Evolutionary conservation across 2,888 invertebrate species (phyloP).

Genomic region (Tineola bisselliella): DNA sequence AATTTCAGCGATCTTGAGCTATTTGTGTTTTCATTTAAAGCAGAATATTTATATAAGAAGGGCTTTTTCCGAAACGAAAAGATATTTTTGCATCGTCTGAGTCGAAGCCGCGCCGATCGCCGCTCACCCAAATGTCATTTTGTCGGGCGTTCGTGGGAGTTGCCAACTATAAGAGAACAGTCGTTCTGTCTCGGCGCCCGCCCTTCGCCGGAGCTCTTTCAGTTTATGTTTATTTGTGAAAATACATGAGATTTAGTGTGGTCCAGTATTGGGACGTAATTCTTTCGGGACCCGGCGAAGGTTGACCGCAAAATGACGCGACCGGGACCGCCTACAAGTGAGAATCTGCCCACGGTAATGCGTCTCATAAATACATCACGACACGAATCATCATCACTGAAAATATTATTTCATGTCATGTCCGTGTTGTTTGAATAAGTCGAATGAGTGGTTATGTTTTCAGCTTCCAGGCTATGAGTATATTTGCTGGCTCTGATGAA

Average conservation of each 20-base stretch:
- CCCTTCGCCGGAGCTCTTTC: not conserved
- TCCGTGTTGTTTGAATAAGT: no score
- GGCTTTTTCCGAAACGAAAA: no score
- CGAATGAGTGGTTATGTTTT: not conserved
- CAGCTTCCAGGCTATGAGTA: not conserved
- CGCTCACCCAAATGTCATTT: no score
- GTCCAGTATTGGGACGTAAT: not conserved
- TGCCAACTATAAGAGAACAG: no score
- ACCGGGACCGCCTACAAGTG: conserved; percentile 59
- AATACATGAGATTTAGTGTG: not conserved
- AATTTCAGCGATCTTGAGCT: no score
- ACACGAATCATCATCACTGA: no score
- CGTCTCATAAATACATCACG: no score
- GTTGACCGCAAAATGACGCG: conserved; percentile 41
- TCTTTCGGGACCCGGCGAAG: not conserved
- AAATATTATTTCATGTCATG: not conserved
- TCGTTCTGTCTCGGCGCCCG: not conserved
- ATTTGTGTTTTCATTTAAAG: no score
- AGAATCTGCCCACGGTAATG: conserved; percentile 7
- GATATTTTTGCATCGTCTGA: no score
- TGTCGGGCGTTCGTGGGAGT: no score
- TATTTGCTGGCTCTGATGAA: conserved; percentile 5
- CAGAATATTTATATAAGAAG: no score
- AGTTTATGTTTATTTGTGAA: not conserved
- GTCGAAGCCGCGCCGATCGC: no score